Percentiles rank a stretch among this genome's conserved stretches.
phyloP scores from a whole-genome alignment of 2,888 invertebrate genomes.

The Leuctra nigra region DNA sequence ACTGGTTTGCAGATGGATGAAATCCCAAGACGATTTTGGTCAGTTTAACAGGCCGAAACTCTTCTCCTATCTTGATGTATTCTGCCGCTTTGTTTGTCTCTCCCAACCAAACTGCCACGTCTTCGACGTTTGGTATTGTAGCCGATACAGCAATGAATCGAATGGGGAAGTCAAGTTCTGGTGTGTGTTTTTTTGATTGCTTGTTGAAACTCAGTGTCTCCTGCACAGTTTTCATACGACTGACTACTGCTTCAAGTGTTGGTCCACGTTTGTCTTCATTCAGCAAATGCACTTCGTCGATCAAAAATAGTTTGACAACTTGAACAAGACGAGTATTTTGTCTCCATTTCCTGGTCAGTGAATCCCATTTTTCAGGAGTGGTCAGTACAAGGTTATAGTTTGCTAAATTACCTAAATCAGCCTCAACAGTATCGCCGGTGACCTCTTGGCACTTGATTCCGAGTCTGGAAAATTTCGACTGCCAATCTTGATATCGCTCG shows the following conservation, averaged over 20 bases:
- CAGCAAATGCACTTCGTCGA: conserved; percentile 73
- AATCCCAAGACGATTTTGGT: conserved; percentile 66
- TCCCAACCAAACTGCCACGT: conserved; percentile 66
- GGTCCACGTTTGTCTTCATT: conserved; percentile 66
- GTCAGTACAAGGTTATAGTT: conserved; percentile 60
- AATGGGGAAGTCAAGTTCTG: background rate
- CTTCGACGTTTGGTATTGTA: conserved; percentile 69
- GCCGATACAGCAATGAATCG: conserved; percentile 73
- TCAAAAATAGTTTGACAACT: conserved; percentile 57
- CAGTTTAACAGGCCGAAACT: conserved; percentile 66
- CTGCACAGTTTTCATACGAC: conserved; percentile 71
- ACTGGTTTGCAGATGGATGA: conserved; percentile 47
- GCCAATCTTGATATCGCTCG: conserved; percentile 67
- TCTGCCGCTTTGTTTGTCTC: conserved; percentile 44
- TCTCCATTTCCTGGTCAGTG: conserved; percentile 65
- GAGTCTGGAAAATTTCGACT: conserved; percentile 54
- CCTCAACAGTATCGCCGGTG: conserved; percentile 67
- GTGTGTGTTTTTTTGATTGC: background rate
- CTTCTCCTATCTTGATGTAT: conserved; percentile 57
- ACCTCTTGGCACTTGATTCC: conserved; percentile 60
- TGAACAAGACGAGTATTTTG: conserved; percentile 57
- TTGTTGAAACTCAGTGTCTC: conserved; percentile 31
- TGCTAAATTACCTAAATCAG: conserved; percentile 45
- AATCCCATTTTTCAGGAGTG: conserved; percentile 83
- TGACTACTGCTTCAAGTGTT: conserved; percentile 70